Percentiles rank a stretch among this genome's conserved stretches.
Conservation (phyloP, 2,113 vertebrate species). For the Oryzias melastigma region DNA sequence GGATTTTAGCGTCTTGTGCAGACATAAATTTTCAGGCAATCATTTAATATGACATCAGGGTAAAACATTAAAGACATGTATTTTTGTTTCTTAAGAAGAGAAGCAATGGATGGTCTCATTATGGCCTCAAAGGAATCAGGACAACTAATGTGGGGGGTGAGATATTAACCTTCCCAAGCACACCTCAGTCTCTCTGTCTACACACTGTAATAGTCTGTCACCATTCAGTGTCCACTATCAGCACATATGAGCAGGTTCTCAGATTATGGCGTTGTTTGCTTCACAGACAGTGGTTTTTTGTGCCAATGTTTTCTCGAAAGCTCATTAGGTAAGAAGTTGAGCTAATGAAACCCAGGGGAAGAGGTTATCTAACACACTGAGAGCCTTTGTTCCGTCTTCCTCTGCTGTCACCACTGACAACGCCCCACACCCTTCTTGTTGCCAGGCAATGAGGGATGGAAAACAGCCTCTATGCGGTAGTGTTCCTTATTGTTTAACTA, state of each 20-base stretch:
- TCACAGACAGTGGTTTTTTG: no score
- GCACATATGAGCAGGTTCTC: slow-evolving; percentile 9
- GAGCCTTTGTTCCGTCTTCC: slow-evolving; percentile 11
- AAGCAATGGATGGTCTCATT: slow-evolving; percentile 40
- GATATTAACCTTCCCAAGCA: background rate
- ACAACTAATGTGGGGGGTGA: slow-evolving; percentile 17
- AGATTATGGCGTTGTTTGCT: no score
- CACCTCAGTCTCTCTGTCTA: background rate
- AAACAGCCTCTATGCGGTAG: slow-evolving; percentile 12
- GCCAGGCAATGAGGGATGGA: slow-evolving; percentile 52
- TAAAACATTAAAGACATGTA: slow-evolving; percentile 1
- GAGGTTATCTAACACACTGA: background rate
- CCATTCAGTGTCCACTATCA: slow-evolving; percentile 30
- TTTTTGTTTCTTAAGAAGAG: slow-evolving; percentile 8
- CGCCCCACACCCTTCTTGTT: slow-evolving; percentile 58
- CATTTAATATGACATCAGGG: background rate
- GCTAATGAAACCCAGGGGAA: slow-evolving; percentile 57
- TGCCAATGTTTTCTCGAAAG: background rate
- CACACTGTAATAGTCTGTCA: background rate
- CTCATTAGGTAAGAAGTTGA: slow-evolving; percentile 27
- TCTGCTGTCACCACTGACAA: slow-evolving; percentile 14
- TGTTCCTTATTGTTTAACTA: background rate
- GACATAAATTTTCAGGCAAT: background rate
- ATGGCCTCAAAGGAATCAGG: slow-evolving; percentile 27
- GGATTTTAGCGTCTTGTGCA: no score